Evolutionary conservation across 2,888 invertebrate genomes (phyloP), one percentile per base, ranked within the genome.

Genomic region (Branchellion lobata): DNA sequence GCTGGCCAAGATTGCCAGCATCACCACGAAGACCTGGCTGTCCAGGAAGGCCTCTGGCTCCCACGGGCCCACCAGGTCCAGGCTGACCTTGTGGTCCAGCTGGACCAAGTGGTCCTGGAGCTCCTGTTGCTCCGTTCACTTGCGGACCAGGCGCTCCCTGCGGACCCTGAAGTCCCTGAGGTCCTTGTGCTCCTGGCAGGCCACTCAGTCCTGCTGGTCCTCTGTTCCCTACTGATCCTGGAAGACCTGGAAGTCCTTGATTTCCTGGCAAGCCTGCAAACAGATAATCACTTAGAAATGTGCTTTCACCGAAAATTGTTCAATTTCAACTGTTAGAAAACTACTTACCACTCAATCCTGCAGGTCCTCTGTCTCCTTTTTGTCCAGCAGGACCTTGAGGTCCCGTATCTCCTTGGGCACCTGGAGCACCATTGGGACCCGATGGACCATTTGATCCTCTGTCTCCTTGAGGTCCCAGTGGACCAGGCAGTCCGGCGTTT

Each of bases 401-500:
- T 27, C 82, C 82, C 34, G 65, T 18, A 3, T 80, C 34, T 47
- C 82, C 82, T 29, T 47, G 27, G 51, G 74, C 71, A 27, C 82
- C 82, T 29, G 73, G 33, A n/a, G 51, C 31, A 18, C 82, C 82
- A 77, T 76, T 29, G 53, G 51, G 57, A 24, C 77, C 77, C 31
- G n/a, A n/a, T 73, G 85, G 85, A 81, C 87, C 87, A n/a, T 47
- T 93, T 31, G 47, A 18, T 36, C 80, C 80, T 27, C 57, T 57
- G 34, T 61, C 40, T 24, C 79, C 79, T 29, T 31, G n/a, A 11
- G 33, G 79, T 36, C 79, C 79, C 1, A 33, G 29, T 24, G 40
- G 29, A 24, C 80, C 80, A 65, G 65, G 53, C 18, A 57, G 24
- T 40, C 79, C 79, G 1, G 21, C 31, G 5, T 27, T 24, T 34